Conservation (phyloP, 1,140 invertebrate genomes). For the Papilio glaucus region DNA sequence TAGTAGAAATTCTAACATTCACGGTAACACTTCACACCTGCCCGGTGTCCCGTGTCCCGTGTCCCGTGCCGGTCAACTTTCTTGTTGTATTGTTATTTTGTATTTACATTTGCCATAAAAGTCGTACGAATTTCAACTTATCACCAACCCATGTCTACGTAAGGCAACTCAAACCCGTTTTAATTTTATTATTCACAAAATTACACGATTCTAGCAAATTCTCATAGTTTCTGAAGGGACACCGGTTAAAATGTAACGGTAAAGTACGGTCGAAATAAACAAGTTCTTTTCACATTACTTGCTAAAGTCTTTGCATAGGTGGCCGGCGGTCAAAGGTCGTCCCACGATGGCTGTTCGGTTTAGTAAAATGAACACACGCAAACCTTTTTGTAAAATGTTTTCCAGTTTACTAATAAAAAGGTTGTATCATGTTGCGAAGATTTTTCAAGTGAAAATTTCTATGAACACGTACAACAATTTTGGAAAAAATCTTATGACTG, state of each 20-base stretch:
- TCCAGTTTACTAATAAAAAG: neutral
- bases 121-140: neutral
- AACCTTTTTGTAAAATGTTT: neutral
- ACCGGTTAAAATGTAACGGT: neutral
- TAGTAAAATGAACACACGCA: neutral
- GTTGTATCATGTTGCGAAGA: neutral
- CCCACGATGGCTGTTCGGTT: neutral
- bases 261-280: conserved; percentile 17
- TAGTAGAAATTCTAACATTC: no score
- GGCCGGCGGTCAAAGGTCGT: neutral
- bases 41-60: no score
- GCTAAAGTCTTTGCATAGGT: neutral
- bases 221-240: neutral
- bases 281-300: neutral
- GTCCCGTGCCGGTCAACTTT: no score
- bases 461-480: neutral
- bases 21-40: no score
- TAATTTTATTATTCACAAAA: neutral
- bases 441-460: neutral
- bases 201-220: neutral
- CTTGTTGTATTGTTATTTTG: no score
- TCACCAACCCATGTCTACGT: neutral
- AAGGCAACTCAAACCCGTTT: neutral
- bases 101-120: neutral
- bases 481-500: neutral